Conservation (phyloP, 2,888 invertebrate genomes). For the Phyto melanocephala region DNA sequence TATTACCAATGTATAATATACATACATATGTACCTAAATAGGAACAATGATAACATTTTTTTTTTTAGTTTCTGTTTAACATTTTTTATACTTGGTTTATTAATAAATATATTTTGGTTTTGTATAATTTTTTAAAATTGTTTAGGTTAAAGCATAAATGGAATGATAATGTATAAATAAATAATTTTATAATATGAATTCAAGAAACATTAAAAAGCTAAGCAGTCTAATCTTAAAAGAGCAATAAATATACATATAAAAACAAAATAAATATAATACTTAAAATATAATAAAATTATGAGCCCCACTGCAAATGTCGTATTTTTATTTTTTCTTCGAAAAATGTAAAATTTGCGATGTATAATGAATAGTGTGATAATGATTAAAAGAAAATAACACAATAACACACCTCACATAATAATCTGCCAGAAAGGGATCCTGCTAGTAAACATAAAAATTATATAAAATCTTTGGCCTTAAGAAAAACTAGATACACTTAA, state of each 20-base stretch:
- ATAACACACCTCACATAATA: no score
- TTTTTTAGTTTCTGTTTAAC: no score
- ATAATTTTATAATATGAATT: not conserved
- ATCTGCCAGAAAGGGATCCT: not conserved
- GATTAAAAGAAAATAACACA: not conserved
- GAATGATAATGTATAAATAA: constrained; percentile 26
- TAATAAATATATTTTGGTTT: not conserved
- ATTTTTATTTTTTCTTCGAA: no score
- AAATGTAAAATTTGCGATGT: no score
- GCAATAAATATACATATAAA: not conserved
- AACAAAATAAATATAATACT: not conserved
- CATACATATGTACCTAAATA: no score
- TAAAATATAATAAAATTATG: not conserved
- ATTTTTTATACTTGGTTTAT: not conserved
- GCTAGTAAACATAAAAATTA: not conserved
- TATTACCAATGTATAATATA: no score
- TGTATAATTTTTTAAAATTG: not conserved
- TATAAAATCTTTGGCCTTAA: constrained; percentile 52
- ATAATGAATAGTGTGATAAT: no score
- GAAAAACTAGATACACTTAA: constrained; percentile 75
- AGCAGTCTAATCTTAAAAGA: constrained; percentile 26
- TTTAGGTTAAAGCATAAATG: not conserved
- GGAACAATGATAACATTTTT: no score
- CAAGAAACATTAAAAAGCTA: constrained; percentile 25
- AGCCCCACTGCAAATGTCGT: no score